Evolutionary conservation across 2,797 vertebrate species (phyloP).

Genomic region (Chromobotia macracanthus): DNA sequence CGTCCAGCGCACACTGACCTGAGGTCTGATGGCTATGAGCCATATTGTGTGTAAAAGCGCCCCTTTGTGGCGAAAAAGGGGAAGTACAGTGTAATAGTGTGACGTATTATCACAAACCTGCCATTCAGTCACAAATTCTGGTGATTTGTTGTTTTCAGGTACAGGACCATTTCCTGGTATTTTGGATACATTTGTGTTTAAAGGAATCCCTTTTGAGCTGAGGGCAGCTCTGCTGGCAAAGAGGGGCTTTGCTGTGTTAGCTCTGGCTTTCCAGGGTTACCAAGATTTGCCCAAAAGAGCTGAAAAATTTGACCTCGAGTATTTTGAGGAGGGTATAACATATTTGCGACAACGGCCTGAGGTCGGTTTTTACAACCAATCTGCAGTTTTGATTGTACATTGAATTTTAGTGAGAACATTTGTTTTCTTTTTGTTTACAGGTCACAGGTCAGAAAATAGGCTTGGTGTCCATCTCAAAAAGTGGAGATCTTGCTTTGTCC

Average conservation of each 20-base stretch:
- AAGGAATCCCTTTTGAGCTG: conserved; percentile 82
- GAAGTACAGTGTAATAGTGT: neutral
- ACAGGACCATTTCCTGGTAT: conserved; percentile 86
- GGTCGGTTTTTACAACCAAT: conserved; percentile 56
- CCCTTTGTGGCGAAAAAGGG: neutral
- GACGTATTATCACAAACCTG: too few species aligned
- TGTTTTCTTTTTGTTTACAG: conserved; percentile 74
- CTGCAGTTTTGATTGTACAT: too few species aligned
- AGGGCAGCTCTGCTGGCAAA: conserved; percentile 85
- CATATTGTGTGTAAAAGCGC: neutral
- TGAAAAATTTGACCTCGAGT: conserved; percentile 78
- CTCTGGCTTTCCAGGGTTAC: conserved; percentile 82
- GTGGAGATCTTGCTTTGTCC: conserved; percentile 81
- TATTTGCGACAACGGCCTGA: conserved; percentile 77
- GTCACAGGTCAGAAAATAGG: conserved; percentile 84
- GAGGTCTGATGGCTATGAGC: too few species aligned
- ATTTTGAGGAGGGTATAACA: conserved; percentile 87
- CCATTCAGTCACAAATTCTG: too few species aligned
- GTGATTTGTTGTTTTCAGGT: conserved; percentile 59
- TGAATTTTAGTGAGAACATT: too few species aligned
- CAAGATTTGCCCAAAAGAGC: conserved; percentile 75
- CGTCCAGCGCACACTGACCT: too few species aligned
- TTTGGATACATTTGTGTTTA: conserved; percentile 81
- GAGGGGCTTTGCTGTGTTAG: conserved; percentile 83
- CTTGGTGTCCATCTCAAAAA: conserved; percentile 86